Evolutionary conservation across 2,113 vertebrate species (phyloP), one percentile per base, ranked within the genome.

Genomic region (Ornithorhynchus anatinus): DNA sequence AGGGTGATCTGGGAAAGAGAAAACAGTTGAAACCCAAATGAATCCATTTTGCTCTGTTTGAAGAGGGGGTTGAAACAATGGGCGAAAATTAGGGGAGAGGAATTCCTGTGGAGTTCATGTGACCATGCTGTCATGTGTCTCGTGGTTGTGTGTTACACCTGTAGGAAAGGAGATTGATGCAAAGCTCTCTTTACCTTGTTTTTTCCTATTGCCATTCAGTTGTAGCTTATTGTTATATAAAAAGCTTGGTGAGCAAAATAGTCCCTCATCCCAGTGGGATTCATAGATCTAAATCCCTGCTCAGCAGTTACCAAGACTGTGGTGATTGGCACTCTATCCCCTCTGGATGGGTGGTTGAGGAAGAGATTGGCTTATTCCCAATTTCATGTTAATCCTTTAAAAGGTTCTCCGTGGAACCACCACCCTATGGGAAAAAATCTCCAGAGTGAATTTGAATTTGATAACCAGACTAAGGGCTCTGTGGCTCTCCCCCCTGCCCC

Each of bases 201-300:
- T 73, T 77, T 38, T 52, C 64, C 79, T 61, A 44, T 79, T 84
- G 75, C 54, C 29, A 68, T 85, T 80, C 60, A 22, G 33, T 68
- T 77, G 66, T 66, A 54, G 42, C 52, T 72, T 77, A 69, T 81
- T 69, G 72, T 67, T 64, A 72, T 75, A 37, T 77, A 75, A 72
- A 80, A 81, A 79, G 75, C 77, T 63, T 51, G 77, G 75, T 33
- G 37, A 75, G 75, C 58, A 73, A 80, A 84, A 62, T 84, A 81
- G 57, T 85, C 64, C 72, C 80, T n/a, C n/a, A n/a, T n/a, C n/a
- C 63, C 45, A 64, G 39, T 64, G 83, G 73, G 58, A 79, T 84
- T 82, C 62, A 51, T 69, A 48, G 53, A 35, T 59, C 54, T 69
- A 70, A 42, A n/a, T 15, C 15, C 42, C n/a, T 44, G 42, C 12